Percentiles rank a stretch among this genome's conserved stretches.
Evolutionary conservation across 2,888 invertebrate genomes (phyloP).

Genomic region (Auanema freiburgensis): DNA sequence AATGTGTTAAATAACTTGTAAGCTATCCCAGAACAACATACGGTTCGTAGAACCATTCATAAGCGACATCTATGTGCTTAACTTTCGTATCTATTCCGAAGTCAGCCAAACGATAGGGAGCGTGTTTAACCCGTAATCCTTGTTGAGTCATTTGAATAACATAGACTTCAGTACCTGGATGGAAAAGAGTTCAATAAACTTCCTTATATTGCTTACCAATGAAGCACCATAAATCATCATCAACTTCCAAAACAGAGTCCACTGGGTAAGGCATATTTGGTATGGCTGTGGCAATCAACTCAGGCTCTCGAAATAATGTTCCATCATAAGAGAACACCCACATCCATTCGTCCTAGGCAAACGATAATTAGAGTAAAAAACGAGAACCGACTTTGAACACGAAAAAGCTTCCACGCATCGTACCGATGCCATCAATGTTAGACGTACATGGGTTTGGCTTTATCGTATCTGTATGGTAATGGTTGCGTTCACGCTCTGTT

Average conservation of each 20-base stretch:
- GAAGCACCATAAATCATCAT: conserved; percentile 17
- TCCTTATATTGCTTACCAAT: conserved; percentile 9
- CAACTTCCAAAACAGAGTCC: conserved; percentile 16
- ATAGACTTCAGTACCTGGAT: conserved; percentile 13
- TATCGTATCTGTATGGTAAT: not conserved
- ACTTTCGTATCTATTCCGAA: conserved; percentile 6
- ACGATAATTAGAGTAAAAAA: not conserved
- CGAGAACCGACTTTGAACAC: conserved; percentile 13
- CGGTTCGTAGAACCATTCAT: conserved; percentile 16
- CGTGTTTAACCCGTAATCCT: conserved; percentile 14
- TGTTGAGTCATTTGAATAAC: conserved; percentile 1
- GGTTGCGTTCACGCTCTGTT: not conserved
- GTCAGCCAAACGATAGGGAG: conserved; percentile 9
- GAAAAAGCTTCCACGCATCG: conserved; percentile 11
- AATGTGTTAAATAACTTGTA: not conserved
- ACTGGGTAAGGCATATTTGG: conserved; percentile 6
- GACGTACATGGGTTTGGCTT: conserved; percentile 7
- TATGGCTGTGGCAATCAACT: not conserved
- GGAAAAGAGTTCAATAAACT: no score
- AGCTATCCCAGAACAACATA: not conserved
- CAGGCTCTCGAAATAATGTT: not conserved
- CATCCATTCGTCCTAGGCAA: conserved; percentile 15
- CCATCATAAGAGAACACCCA: conserved; percentile 15
- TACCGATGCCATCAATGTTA: conserved; percentile 12
- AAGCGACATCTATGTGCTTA: conserved; percentile 10